phyloP scores from a whole-genome alignment of 1,140 invertebrate genomes.

The Spodoptera litura region DNA sequence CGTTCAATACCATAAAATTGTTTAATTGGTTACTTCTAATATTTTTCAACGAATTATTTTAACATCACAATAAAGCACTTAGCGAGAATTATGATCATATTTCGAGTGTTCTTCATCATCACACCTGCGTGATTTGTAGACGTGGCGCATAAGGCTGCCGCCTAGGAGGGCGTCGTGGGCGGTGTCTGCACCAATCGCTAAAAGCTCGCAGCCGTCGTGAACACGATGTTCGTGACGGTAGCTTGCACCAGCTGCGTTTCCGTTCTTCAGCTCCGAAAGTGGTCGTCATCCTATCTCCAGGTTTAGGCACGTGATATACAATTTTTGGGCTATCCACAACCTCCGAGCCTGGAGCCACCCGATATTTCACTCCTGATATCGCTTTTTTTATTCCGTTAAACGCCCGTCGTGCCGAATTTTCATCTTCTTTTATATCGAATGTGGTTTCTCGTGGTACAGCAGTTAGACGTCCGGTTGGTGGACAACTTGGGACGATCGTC shows the following conservation, averaged over 20 bases:
- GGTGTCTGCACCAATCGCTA: conserved; percentile 63
- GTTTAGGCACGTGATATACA: conserved; percentile 75
- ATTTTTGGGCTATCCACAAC: conserved; percentile 78
- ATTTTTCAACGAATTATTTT: conserved; percentile 2
- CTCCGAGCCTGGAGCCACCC: conserved; percentile 71
- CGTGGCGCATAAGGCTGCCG: conserved; percentile 63
- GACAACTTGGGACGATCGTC: conserved; percentile 43
- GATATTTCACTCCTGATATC: conserved; percentile 73
- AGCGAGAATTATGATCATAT: conserved; percentile 18
- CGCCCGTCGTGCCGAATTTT: conserved; percentile 64
- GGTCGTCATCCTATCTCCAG: conserved; percentile 76
- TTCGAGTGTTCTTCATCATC: conserved; percentile 55
- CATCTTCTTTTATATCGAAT: conserved; percentile 61
- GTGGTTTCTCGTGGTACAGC: conserved; percentile 59
- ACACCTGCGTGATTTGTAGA: conserved; percentile 82
- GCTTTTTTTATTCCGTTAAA: conserved; percentile 71
- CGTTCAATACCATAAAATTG: conserved; percentile 27
- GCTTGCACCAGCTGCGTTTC: conserved; percentile 64
- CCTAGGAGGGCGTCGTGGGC: conserved; percentile 65
- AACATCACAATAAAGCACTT: conserved; percentile 32
- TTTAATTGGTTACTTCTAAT: conserved; percentile 7
- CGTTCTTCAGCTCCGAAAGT: conserved; percentile 72
- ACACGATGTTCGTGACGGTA: conserved; percentile 66
- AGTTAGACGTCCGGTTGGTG: conserved; percentile 62
- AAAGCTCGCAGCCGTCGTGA: conserved; percentile 63